Conservation (phyloP, 2,797 vertebrate species). For the Eleutherodactylus coqui region DNA sequence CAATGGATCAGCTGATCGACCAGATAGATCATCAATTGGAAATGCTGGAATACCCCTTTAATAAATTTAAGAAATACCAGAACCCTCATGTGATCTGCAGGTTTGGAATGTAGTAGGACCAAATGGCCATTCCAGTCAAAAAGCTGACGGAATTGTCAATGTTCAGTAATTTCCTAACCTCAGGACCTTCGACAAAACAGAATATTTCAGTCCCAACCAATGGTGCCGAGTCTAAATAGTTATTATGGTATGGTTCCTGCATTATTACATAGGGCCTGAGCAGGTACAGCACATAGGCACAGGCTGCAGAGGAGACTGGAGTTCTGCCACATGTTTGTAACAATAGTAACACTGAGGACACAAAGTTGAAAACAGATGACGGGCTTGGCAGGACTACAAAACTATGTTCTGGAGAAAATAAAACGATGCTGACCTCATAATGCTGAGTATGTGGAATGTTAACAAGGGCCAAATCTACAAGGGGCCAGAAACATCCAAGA, state of each 20-base stretch:
- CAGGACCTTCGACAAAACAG: too few relatives aligned
- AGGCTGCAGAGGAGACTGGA: constrained; percentile 11
- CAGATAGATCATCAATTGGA: too few relatives aligned
- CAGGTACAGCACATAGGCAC: neutral
- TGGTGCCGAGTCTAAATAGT: neutral
- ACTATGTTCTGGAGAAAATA: constrained; percentile 45
- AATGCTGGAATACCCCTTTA: too few relatives aligned
- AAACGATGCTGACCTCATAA: constrained; percentile 39
- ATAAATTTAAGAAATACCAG: too few relatives aligned
- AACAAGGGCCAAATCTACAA: constrained; percentile 38
- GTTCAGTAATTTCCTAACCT: too few relatives aligned
- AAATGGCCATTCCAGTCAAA: too few relatives aligned
- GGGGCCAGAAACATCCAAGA: neutral
- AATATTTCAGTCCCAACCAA: neutral
- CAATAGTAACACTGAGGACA: constrained; percentile 33
- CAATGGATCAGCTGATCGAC: too few relatives aligned
- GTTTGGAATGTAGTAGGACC: too few relatives aligned
- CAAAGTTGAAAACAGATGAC: constrained; percentile 55
- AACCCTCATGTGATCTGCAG: too few relatives aligned
- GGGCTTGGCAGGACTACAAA: constrained; percentile 20
- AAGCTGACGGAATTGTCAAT: too few relatives aligned
- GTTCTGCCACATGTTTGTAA: constrained; percentile 8
- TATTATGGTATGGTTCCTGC: neutral
- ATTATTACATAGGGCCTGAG: neutral
- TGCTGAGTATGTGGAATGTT: constrained; percentile 47